Evolutionary conservation across 2,797 vertebrate genomes (phyloP).

Genomic region (Ciconia nigra): DNA sequence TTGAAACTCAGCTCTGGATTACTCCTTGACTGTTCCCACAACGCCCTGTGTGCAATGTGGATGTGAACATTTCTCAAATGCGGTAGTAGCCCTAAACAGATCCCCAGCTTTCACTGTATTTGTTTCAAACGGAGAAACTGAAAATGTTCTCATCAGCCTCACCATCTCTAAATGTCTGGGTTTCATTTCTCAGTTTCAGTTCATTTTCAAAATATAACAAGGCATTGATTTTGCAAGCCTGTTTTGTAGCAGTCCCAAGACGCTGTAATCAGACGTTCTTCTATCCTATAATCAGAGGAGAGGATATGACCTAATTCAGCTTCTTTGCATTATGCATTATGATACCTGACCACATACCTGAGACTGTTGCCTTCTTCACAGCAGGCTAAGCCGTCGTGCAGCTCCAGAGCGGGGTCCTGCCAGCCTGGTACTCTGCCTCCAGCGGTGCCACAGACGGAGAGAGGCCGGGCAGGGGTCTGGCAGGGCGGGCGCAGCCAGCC

Average conservation of each 20-base stretch:
- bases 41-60: not conserved
- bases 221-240: slow-evolving; percentile 20
- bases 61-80: not conserved
- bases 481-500: not conserved
- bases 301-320: slow-evolving; percentile 7
- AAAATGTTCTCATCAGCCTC: not conserved
- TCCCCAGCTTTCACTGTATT: not conserved
- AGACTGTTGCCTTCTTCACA: not conserved
- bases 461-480: fast-evolving
- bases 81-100: not conserved
- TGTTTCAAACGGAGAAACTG: not conserved
- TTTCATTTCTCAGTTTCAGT: not conserved
- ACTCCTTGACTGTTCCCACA: not conserved
- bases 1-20: not conserved
- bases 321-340: slow-evolving; percentile 20
- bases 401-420: not conserved
- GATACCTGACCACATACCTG: not conserved
- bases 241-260: slow-evolving; percentile 19
- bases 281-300: slow-evolving; percentile 10
- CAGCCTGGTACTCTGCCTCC: not conserved
- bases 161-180: not conserved
- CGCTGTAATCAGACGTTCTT: not conserved
- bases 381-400: not conserved
- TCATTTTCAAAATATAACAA: slow-evolving; percentile 22
- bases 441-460: fast-evolving